Evolutionary conservation across 2,113 vertebrate species (phyloP).

Genomic region (Neodontobutis hainanensis): DNA sequence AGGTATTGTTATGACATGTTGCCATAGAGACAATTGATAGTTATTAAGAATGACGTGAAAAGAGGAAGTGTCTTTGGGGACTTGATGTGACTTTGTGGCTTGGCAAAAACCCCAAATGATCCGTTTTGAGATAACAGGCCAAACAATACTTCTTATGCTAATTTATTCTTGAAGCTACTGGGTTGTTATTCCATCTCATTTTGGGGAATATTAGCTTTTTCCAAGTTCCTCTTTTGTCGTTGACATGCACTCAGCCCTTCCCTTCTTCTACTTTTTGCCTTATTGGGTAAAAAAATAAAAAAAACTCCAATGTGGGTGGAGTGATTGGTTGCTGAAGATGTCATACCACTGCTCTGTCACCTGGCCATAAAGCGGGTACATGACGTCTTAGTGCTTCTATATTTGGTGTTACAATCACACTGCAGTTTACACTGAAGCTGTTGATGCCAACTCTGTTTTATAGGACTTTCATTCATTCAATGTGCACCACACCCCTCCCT

Average conservation of each 20-base stretch:
- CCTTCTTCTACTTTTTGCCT: slow-evolving; percentile 2
- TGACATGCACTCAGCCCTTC: slow-evolving; percentile 14
- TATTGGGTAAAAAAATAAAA: slow-evolving; percentile 25
- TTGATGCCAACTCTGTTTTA: slow-evolving; percentile 39
- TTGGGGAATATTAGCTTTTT: neutral
- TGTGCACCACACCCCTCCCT: neutral
- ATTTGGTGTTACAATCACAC: slow-evolving; percentile 65
- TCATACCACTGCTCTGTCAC: slow-evolving; percentile 60
- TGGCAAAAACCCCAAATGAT: neutral
- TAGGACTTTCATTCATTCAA: slow-evolving; percentile 63
- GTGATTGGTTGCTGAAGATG: slow-evolving; percentile 58
- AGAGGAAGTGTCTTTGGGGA: slow-evolving; percentile 50
- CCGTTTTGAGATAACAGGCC: neutral
- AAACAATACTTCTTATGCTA: neutral
- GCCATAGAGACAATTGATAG: slow-evolving; percentile 9
- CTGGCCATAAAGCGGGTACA: slow-evolving; percentile 36
- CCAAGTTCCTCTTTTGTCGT: slow-evolving; percentile 14
- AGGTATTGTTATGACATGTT: neutral
- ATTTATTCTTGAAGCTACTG: too few relatives aligned
- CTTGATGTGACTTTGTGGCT: slow-evolving; percentile 6
- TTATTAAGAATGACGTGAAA: slow-evolving; percentile 38
- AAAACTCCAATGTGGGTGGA: neutral
- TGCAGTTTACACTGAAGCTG: slow-evolving; percentile 44
- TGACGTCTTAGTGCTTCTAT: slow-evolving; percentile 58
- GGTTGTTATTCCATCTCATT: too few relatives aligned